Evolutionary conservation across 2,113 vertebrate genomes (phyloP).

Genomic region (Campylomormyrus tamandua): DNA sequence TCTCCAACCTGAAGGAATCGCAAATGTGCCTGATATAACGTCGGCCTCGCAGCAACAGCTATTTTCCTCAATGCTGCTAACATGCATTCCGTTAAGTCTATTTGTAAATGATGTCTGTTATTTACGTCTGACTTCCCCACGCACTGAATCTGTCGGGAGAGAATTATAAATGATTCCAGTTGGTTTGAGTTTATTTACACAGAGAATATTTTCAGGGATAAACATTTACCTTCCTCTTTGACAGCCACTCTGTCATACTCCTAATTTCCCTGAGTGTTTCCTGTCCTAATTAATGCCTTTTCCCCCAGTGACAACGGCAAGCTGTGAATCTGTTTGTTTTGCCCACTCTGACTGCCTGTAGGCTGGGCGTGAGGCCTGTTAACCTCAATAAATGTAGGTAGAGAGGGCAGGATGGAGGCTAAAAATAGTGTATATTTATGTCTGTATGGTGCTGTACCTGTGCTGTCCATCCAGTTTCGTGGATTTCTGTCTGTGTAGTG

Average conservation of each 20-base stretch:
- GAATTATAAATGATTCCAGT: conserved; percentile 10
- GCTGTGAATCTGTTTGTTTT: conserved; percentile 2
- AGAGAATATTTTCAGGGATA: not conserved
- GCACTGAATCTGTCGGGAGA: not conserved
- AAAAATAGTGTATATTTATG: not conserved
- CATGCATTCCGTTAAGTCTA: not conserved
- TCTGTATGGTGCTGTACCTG: not conserved
- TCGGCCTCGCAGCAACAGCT: not conserved
- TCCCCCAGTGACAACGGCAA: not conserved
- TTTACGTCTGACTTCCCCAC: not conserved
- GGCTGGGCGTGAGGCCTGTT: not conserved
- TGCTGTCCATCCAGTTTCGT: not conserved
- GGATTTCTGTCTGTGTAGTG: not conserved
- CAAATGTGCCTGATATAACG: not conserved
- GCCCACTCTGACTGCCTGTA: conserved; percentile 2
- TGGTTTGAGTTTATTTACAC: conserved; percentile 13
- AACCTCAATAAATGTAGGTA: conserved; percentile 9
- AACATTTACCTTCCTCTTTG: not conserved
- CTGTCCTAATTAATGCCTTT: not conserved
- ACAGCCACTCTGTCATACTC: not conserved
- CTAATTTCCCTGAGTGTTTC: conserved; percentile 1
- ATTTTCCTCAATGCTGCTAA: not conserved
- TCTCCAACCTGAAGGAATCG: not conserved
- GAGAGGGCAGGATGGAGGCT: not conserved
- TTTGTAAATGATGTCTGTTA: conserved; percentile 12